Evolutionary conservation across 2,113 vertebrate species (phyloP).

Genomic region (Numenius arquata): DNA sequence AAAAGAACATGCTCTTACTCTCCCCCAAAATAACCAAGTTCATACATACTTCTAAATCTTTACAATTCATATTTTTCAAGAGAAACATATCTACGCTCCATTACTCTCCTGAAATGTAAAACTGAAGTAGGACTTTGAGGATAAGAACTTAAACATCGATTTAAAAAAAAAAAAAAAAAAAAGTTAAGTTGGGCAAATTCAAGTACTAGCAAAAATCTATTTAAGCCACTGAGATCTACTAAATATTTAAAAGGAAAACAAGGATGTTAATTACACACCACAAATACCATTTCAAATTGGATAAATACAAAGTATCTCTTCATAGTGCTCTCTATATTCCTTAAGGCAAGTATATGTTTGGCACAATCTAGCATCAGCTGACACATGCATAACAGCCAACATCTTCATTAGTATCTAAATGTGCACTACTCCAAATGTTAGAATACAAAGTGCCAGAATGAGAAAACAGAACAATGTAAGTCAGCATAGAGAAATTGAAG

Average conservation of each 20-base stretch:
- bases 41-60: not conserved
- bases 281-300: too few relatives aligned
- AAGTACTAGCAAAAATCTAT: not conserved
- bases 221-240: not conserved
- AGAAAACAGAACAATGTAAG: not conserved
- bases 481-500: not conserved
- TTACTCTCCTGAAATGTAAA: not conserved
- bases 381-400: not conserved
- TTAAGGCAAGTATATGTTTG: not conserved
- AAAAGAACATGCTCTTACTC: not conserved
- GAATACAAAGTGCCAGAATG: not conserved
- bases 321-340: not conserved
- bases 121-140: not conserved
- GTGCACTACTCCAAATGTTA: not conserved
- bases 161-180: not conserved
- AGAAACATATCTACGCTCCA: not conserved
- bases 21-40: not conserved
- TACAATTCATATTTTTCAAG: not conserved
- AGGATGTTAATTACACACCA: not conserved
- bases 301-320: too few relatives aligned
- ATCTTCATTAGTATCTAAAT: slow-evolving; percentile 46
- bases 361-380: not conserved
- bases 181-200: not conserved
- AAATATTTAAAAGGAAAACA: not conserved
- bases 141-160: not conserved